phyloP scores from a whole-genome alignment of 1,140 invertebrate species.

The Antheraea mylitta region DNA sequence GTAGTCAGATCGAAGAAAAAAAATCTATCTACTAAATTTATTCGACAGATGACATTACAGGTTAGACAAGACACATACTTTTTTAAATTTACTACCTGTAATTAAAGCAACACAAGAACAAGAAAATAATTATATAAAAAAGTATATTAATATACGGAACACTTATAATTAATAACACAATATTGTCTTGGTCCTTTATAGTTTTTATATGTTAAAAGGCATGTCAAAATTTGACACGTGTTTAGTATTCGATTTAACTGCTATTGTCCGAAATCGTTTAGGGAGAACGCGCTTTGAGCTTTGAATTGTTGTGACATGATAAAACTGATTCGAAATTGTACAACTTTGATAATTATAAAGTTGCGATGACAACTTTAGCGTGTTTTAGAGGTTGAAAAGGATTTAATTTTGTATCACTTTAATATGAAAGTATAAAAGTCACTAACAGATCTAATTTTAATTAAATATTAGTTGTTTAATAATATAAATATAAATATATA shows the following conservation, averaged over 20 bases:
- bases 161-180: constrained; percentile 21
- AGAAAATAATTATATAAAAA: neutral
- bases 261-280: constrained; percentile 40
- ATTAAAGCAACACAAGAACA: too few species aligned
- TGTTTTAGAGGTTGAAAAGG: neutral
- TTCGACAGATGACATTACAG: too few species aligned
- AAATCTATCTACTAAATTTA: too few species aligned
- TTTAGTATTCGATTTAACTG: constrained; percentile 67
- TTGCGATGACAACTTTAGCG: neutral
- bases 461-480: too few species aligned
- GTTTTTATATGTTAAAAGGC: constrained; percentile 52
- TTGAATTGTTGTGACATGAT: neutral
- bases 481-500: too few species aligned
- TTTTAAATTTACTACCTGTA: too few species aligned
- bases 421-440: too few species aligned
- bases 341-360: neutral
- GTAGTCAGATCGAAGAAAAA: too few species aligned
- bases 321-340: neutral
- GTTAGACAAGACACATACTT: too few species aligned
- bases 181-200: constrained; percentile 46
- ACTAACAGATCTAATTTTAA: too few species aligned
- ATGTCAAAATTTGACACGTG: constrained; percentile 70
- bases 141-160: neutral
- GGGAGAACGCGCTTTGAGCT: neutral
- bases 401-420: neutral